Evolutionary conservation across 2,888 invertebrate genomes (phyloP).

Genomic region (Hecatera dysodea): DNA sequence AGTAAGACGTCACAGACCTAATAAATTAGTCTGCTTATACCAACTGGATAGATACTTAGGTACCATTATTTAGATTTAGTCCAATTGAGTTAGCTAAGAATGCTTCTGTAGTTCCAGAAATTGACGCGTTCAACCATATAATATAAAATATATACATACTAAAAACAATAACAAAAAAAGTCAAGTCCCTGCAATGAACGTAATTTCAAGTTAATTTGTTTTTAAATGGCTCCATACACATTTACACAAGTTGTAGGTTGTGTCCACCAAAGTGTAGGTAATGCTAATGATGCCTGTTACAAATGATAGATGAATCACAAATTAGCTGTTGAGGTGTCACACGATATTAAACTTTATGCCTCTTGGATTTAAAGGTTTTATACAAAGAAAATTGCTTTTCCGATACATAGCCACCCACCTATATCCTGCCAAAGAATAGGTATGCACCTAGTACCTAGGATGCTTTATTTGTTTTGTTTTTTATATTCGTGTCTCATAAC

Average conservation of each 20-base stretch:
- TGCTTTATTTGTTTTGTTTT: background rate
- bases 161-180: slow-evolving; percentile 23
- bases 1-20: no score
- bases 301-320: slow-evolving; percentile 80
- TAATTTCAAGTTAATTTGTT: slow-evolving; percentile 68
- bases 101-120: no score
- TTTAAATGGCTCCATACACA: slow-evolving; percentile 74
- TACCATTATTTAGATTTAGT: no score
- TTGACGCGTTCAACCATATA: no score
- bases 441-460: no score
- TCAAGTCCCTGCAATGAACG: slow-evolving; percentile 27
- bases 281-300: slow-evolving; percentile 75
- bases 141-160: background rate
- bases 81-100: no score
- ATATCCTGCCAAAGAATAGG: no score
- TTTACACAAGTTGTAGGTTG: slow-evolving; percentile 68
- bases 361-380: background rate
- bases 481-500: background rate
- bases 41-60: no score
- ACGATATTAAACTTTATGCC: slow-evolving; percentile 41
- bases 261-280: slow-evolving; percentile 75
- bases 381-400: background rate
- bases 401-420: no score
- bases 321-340: slow-evolving; percentile 61
- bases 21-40: no score